Conservation (phyloP, 2,888 invertebrate species). For the Junonia oenone region DNA sequence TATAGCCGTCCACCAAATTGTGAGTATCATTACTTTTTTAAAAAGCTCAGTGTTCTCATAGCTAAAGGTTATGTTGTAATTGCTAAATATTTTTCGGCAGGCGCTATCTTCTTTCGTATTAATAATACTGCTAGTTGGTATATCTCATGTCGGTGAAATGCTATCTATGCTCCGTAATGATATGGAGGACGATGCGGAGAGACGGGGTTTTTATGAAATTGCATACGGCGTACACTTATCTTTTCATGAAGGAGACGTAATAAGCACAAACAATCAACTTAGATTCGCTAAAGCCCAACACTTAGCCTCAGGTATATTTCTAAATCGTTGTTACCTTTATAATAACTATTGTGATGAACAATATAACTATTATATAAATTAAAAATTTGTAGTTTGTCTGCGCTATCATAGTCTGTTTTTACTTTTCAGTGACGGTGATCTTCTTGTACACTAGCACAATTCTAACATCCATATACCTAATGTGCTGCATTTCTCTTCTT, state of each 20-base stretch:
- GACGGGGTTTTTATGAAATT: slow-evolving; percentile 60
- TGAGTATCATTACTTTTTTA: slow-evolving; percentile 47
- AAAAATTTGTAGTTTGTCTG: no score
- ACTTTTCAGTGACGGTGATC: slow-evolving; percentile 65
- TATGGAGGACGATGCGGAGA: slow-evolving; percentile 73
- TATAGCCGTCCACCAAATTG: slow-evolving; percentile 77
- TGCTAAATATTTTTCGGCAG: slow-evolving; percentile 40
- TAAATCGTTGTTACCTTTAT: no score
- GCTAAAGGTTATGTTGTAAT: background rate
- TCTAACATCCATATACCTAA: slow-evolving; percentile 63
- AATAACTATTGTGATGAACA: no score
- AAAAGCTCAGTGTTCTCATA: background rate
- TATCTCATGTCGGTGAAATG: slow-evolving; percentile 72
- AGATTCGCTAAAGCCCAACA: slow-evolving; percentile 71
- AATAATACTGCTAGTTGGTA: slow-evolving; percentile 67
- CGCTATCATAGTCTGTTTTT: background rate
- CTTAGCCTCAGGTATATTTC: slow-evolving; percentile 61
- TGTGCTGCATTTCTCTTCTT: slow-evolving; percentile 68
- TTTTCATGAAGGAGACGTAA: slow-evolving; percentile 60
- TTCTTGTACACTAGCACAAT: slow-evolving; percentile 69
- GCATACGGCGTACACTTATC: slow-evolving; percentile 52
- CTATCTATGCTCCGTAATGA: slow-evolving; percentile 69
- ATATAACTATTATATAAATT: no score
- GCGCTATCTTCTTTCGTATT: slow-evolving; percentile 70
- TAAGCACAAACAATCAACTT: slow-evolving; percentile 71